Evolutionary conservation across 2,888 invertebrate species (phyloP).

Genomic region (Dendrolimus pini): DNA sequence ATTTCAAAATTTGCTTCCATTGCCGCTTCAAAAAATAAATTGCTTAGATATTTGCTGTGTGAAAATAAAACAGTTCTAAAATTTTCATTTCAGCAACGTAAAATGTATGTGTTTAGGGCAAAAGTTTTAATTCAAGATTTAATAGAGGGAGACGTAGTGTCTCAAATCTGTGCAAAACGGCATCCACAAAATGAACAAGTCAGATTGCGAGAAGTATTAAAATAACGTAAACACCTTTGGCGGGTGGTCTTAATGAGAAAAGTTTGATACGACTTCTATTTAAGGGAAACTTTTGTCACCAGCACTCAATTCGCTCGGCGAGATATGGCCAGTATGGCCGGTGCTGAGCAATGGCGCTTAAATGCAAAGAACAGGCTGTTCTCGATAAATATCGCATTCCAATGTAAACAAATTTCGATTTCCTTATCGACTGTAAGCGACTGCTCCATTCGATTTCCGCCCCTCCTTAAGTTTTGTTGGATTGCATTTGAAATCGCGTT

Average conservation of each 20-base stretch:
- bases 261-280: slow-evolving; percentile 71
- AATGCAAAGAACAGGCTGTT: slow-evolving; percentile 1
- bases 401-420: slow-evolving; percentile 56
- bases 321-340: slow-evolving; percentile 29
- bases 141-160: slow-evolving; percentile 3
- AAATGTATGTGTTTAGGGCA: too few relatives aligned
- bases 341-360: background rate
- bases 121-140: background rate
- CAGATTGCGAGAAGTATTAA: slow-evolving; percentile 58
- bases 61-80: too few relatives aligned
- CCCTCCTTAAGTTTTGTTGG: slow-evolving; percentile 40
- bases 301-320: slow-evolving; percentile 55
- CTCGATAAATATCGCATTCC: slow-evolving; percentile 44
- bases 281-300: slow-evolving; percentile 71
- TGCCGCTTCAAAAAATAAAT: too few relatives aligned
- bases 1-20: too few relatives aligned
- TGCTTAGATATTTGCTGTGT: too few relatives aligned
- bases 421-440: slow-evolving; percentile 39
- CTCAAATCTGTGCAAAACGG: background rate
- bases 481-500: slow-evolving; percentile 57
- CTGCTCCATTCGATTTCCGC: slow-evolving; percentile 45
- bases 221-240: slow-evolving; percentile 73
- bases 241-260: slow-evolving; percentile 73
- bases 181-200: slow-evolving; percentile 24
- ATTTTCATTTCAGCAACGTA: too few relatives aligned